These are phyloP conservation scores for Lepidurus couesii DNA, from an alignment of 1,140 invertebrate species.

Conservation along the genomic window DNA sequence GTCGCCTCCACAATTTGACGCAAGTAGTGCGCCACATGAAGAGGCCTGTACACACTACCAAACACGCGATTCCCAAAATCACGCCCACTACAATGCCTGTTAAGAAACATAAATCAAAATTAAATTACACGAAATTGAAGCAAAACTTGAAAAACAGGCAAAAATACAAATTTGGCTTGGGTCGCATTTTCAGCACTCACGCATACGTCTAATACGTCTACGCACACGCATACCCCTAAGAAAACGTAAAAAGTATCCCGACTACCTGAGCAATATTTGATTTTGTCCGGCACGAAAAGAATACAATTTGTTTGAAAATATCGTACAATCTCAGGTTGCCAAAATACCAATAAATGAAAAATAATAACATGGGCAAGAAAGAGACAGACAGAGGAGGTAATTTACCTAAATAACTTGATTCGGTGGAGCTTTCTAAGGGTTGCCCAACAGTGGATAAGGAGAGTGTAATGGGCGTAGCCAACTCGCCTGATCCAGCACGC, in stretches of 20 bases:
- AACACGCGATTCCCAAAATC: constrained; percentile 37
- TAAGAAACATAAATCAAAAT: constrained; percentile 36
- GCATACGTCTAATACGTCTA: not conserved
- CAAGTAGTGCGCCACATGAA: constrained; percentile 32
- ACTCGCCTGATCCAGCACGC: constrained; percentile 49
- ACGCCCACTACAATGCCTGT: constrained; percentile 38
- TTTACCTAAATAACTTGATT: not conserved
- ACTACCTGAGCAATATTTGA: no score
- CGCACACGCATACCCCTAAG: not conserved
- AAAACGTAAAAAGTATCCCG: no score
- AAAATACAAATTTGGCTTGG: not conserved
- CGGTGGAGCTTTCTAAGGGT: not conserved
- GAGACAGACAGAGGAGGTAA: not conserved
- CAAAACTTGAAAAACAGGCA: no score
- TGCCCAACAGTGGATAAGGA: not conserved
- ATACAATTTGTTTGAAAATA: no score
- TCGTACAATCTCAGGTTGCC: not conserved
- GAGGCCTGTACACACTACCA: constrained; percentile 20
- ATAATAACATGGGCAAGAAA: not conserved
- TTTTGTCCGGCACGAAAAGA: no score
- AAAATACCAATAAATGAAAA: not conserved
- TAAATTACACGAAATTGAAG: no score
- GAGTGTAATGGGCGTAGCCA: constrained; percentile 30
- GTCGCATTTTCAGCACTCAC: not conserved
- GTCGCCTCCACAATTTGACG: not conserved